phyloP scores from a whole-genome alignment of 1,140 invertebrate species.

The Lutraria rhynchaena region DNA sequence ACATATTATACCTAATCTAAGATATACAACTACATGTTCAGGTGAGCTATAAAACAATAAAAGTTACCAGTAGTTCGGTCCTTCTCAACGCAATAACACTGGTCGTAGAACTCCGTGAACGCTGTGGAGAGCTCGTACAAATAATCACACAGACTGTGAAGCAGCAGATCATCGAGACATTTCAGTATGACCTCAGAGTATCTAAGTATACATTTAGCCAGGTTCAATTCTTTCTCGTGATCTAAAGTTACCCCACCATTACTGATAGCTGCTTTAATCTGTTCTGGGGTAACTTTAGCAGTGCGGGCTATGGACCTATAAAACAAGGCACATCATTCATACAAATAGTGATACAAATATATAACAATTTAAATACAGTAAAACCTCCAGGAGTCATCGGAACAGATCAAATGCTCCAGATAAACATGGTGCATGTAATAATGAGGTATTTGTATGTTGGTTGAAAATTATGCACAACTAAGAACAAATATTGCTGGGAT shows the following conservation, averaged over 20 bases:
- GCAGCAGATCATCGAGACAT: slow-evolving; percentile 91
- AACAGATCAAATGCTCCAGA: no score
- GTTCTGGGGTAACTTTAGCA: slow-evolving; percentile 84
- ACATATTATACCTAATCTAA: no score
- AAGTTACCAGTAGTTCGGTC: slow-evolving; percentile 75
- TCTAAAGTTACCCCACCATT: slow-evolving; percentile 87
- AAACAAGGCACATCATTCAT: no score
- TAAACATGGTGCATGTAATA: no score
- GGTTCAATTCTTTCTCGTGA: slow-evolving; percentile 97
- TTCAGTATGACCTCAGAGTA: slow-evolving; percentile 94
- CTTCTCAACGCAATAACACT: slow-evolving; percentile 98
- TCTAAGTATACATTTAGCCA: slow-evolving; percentile 90
- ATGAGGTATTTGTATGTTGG: no score
- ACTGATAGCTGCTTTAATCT: slow-evolving; percentile 84
- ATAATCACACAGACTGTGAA: slow-evolving; percentile 97
- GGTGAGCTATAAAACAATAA: no score
- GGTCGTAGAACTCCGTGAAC: slow-evolving; percentile 99
- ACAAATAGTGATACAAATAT: no score
- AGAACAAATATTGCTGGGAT: no score
- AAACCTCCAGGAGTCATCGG: no score
- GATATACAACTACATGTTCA: no score
- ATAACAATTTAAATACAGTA: no score
- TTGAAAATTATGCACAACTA: no score
- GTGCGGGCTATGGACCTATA: slow-evolving; percentile 78
- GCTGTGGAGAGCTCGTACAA: slow-evolving; percentile 96